Percentiles rank a stretch among this genome's conserved stretches.
Evolutionary conservation across 2,888 invertebrate species (phyloP).

Genomic region (Gymnocheta viridis): DNA sequence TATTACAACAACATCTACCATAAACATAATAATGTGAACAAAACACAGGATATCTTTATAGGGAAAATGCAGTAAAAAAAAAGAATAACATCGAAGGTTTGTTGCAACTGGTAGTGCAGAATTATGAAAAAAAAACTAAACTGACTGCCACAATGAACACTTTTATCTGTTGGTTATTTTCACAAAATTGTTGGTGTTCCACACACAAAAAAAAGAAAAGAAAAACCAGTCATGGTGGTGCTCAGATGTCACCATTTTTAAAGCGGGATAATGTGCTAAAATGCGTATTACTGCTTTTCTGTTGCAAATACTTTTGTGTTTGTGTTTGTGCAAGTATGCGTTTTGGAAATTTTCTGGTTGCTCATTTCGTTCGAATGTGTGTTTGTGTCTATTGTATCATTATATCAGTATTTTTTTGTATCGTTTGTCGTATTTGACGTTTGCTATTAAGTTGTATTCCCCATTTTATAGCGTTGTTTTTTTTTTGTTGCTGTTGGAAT

Average conservation of each 20-base stretch:
- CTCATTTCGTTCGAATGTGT: conserved; percentile 19
- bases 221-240: conserved; percentile 7
- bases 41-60: neutral
- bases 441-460: conserved; percentile 40
- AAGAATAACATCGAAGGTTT: neutral
- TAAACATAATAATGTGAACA: conserved; percentile 17
- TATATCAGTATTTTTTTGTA: conserved; percentile 2
- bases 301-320: neutral
- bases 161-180: conserved; percentile 23
- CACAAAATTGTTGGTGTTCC: neutral
- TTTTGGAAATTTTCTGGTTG: conserved; percentile 39
- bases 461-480: neutral
- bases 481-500: neutral
- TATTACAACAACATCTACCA: conserved; percentile 2
- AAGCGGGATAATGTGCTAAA: conserved; percentile 57
- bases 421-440: conserved; percentile 53
- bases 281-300: conserved; percentile 39
- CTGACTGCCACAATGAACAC: conserved; percentile 12
- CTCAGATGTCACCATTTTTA: conserved; percentile 36
- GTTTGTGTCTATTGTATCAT: conserved; percentile 8
- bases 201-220: no score
- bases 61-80: neutral
- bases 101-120: conserved; percentile 1
- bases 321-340: neutral
- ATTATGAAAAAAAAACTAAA: conserved; percentile 1